Conservation (phyloP, 2,113 vertebrate genomes). For the Myrmecobius fasciatus region DNA sequence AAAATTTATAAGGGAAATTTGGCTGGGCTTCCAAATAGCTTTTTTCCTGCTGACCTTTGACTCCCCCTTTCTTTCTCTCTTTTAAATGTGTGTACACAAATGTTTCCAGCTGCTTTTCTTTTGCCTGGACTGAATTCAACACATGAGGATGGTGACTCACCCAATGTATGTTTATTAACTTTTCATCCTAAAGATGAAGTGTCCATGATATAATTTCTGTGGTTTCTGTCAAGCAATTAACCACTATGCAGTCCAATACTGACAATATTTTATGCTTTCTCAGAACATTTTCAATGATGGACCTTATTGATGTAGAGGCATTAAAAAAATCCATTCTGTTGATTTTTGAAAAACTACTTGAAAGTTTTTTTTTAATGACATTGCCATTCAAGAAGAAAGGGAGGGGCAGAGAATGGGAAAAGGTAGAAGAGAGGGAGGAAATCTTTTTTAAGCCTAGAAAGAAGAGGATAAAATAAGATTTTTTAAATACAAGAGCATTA, state of each 20-base stretch:
- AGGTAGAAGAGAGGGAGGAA: neutral
- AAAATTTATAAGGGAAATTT: constrained; percentile 90
- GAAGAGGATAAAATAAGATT: constrained; percentile 68
- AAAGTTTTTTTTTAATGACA: constrained; percentile 60
- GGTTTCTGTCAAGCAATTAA: constrained; percentile 61
- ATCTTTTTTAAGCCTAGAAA: constrained; percentile 28
- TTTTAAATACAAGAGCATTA: constrained; percentile 70
- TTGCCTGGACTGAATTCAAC: constrained; percentile 61
- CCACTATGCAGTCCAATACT: neutral
- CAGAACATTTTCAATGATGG: constrained; percentile 8
- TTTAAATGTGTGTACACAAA: constrained; percentile 49
- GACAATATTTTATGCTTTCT: constrained; percentile 42
- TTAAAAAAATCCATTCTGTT: constrained; percentile 56
- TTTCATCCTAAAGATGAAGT: constrained; percentile 52
- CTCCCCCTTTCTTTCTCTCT: constrained; percentile 67
- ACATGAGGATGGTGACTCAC: constrained; percentile 29
- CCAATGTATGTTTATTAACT: constrained; percentile 49
- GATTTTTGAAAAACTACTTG: constrained; percentile 61
- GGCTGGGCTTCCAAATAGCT: constrained; percentile 83
- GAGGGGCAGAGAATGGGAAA: constrained; percentile 22
- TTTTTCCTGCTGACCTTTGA: constrained; percentile 79
- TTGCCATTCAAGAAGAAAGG: constrained; percentile 67
- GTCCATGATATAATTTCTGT: constrained; percentile 32
- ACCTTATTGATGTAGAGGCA: constrained; percentile 63
- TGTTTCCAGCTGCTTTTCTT: constrained; percentile 59